Evolutionary conservation across 2,888 invertebrate genomes (phyloP).

Genomic region (Tryphoninae sp.): DNA sequence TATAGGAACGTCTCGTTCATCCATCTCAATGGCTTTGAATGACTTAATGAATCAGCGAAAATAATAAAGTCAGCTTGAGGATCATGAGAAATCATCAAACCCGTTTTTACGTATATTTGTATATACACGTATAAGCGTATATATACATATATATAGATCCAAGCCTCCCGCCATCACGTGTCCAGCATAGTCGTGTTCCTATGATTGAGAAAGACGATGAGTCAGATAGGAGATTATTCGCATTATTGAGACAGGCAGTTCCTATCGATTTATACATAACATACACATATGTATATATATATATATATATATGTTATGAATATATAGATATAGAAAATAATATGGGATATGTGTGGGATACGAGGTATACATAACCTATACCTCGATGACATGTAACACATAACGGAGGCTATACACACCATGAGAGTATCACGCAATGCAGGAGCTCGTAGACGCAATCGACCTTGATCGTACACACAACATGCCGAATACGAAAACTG

Average conservation of each 20-base stretch:
- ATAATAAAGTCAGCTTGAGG: constrained; percentile 5
- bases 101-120: neutral
- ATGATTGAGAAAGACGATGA: constrained; percentile 27
- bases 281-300: neutral
- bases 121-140: neutral
- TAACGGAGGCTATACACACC: constrained; percentile 28
- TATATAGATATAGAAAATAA: neutral
- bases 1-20: neutral
- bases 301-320: neutral
- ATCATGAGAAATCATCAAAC: constrained; percentile 14
- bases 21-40: neutral
- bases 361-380: neutral
- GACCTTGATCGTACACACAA: constrained; percentile 67
- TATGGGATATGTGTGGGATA: neutral
- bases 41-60: constrained; percentile 5
- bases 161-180: neutral
- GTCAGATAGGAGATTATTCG: constrained; percentile 11
- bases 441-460: constrained; percentile 61
- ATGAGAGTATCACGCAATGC: constrained; percentile 62
- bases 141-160: neutral
- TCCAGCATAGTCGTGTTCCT: neutral
- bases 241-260: constrained; percentile 11
- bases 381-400: constrained; percentile 28
- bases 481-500: constrained; percentile 65
- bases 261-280: neutral